Base-by-base conservation (phyloP, 2,888 invertebrate genomes). In the Tanypteryx hageni region DNA sequence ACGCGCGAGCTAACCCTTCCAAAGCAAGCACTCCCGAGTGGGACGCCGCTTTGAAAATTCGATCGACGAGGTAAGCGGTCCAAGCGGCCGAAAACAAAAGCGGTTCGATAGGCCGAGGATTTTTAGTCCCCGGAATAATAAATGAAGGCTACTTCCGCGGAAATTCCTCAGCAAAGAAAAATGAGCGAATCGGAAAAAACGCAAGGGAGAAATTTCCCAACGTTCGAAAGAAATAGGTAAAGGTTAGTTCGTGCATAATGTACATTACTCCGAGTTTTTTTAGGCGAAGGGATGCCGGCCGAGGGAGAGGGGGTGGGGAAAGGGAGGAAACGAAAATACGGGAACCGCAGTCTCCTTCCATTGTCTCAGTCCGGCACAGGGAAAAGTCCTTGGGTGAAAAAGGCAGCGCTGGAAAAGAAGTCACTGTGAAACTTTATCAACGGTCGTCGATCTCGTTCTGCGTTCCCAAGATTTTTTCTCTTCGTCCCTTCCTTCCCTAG, bases 211-310 rank as follows among this genome's bases (percentile, higher is more conserved):
- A 64, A 64, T 89, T 89, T 64, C 44, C 89, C 61, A 89, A 64
- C 89, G 44, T 58, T 89, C 89, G 61, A 44, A n/a, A 56, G 64
- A 68, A 64, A 89, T 89, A 89, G 89, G 89, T 89, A 89, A 89
- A 89, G 89, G 89, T 89, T 89, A 89, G 89, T 64, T 89, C 89
- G 89, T 89, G 89, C 89, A 89, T 89, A 64, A 89, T 89, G 89
- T 64, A 89, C 89, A 89, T 89, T 89, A 89, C 89, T 83, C 57
- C 83, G 83, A n/a, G 83, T 57, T 83, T 83, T 83, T 83, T 83
- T 83, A 57, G 56, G n/a, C 57, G 83, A 83, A 56, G 83, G 57
- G 57, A 57, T n/a, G 57, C n/a, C 56, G n/a, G 56, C 83, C n/a
- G n/a, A n/a, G 83, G 2, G n/a, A 9, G 68, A 76, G 68, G 2